phyloP scores from a whole-genome alignment of 1,140 invertebrate species.

The Drosophila hydei region DNA sequence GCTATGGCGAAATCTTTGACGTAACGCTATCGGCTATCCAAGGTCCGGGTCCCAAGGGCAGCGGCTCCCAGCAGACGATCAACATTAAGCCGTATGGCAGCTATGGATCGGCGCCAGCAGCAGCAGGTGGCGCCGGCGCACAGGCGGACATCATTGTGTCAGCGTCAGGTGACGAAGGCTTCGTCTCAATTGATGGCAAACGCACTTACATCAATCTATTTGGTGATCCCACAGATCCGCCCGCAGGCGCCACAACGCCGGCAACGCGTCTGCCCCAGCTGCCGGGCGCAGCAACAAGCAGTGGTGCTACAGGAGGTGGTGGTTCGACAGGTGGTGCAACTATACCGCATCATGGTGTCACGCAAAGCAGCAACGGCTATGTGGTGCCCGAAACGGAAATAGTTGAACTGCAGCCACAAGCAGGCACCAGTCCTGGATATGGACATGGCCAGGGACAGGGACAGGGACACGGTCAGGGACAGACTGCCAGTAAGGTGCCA shows the following conservation, averaged over 20 bases:
- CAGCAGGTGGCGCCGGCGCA: constrained; percentile 14
- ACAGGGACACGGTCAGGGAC: constrained; percentile 10
- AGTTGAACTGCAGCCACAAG: constrained; percentile 67
- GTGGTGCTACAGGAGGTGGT: constrained; percentile 16
- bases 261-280: constrained; percentile 71
- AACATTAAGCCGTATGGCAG: constrained; percentile 81
- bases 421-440: constrained; percentile 41
- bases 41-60: constrained; percentile 87
- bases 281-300: constrained; percentile 45
- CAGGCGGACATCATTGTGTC: constrained; percentile 90
- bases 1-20: constrained; percentile 92
- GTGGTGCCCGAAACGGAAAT: constrained; percentile 84
- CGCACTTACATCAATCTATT: constrained; percentile 94
- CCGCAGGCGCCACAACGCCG: constrained; percentile 58
- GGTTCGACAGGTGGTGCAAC: constrained; percentile 24
- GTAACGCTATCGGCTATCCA: constrained; percentile 94
- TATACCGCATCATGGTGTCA: constrained; percentile 58
- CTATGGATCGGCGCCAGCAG: constrained; percentile 44
- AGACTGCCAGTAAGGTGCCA: constrained; percentile 13
- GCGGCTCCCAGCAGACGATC: constrained; percentile 83
- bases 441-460: constrained; percentile 15
- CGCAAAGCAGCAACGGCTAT: constrained; percentile 84
- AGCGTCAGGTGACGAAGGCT: constrained; percentile 91
- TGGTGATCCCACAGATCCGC: constrained; percentile 86
- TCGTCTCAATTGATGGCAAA: constrained; percentile 96